Conservation (phyloP, 2,888 invertebrate species). For the Malachius bipustulatus region DNA sequence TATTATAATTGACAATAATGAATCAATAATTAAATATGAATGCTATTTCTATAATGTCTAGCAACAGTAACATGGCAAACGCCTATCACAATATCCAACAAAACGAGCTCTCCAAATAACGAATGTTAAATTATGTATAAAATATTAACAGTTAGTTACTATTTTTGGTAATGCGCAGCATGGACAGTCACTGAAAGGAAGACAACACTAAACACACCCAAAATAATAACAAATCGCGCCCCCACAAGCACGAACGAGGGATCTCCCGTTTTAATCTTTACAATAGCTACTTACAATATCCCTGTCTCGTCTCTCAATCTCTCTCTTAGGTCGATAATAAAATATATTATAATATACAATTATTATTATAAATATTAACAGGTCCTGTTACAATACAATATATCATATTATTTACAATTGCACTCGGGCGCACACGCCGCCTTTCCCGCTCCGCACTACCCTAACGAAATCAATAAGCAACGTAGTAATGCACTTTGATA, state of each 20-base stretch:
- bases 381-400: conserved; percentile 35
- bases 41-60: conserved; percentile 35
- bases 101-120: conserved; percentile 39
- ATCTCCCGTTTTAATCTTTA: too few relatives aligned
- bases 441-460: conserved; percentile 31
- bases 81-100: conserved; percentile 42
- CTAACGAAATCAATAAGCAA: conserved; percentile 35
- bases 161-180: conserved; percentile 39
- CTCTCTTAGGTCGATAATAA: too few relatives aligned
- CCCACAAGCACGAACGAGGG: too few relatives aligned
- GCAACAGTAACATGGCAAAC: conserved; percentile 40
- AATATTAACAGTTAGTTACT: conserved; percentile 41
- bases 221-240: conserved; percentile 1
- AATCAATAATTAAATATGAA: conserved; percentile 37
- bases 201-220: conserved; percentile 36
- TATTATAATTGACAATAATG: conserved; percentile 41
- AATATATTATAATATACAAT: conserved; percentile 7
- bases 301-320: too few relatives aligned
- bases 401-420: conserved; percentile 36
- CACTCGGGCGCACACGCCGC: conserved; percentile 34
- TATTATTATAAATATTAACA: conserved; percentile 26
- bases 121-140: conserved; percentile 41
- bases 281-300: too few relatives aligned
- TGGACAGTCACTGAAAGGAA: conserved; percentile 38
- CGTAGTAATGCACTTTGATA: conserved; percentile 39